Conservation (phyloP, 2,888 invertebrate species). For the Lasioglossum pauxillum region DNA sequence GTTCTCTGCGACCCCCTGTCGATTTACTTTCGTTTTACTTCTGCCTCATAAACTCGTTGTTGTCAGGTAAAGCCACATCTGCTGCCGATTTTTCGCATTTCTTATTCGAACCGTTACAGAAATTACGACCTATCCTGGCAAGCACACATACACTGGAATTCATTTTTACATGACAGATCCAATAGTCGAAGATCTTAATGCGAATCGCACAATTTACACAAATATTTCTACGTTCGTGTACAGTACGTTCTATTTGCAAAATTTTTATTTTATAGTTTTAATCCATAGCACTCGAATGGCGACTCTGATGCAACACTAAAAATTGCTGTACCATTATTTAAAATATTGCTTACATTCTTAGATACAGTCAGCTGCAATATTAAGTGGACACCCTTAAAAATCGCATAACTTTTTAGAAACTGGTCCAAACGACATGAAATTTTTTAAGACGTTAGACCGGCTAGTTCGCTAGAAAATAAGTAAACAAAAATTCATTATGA, state of each 20-base stretch:
- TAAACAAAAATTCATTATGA: too few species aligned
- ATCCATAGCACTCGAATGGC: too few species aligned
- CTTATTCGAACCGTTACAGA: slow-evolving; percentile 38
- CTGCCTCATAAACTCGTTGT: slow-evolving; percentile 27
- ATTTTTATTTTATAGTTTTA: neutral
- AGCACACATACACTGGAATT: neutral
- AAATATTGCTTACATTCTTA: too few species aligned
- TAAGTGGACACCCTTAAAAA: too few species aligned
- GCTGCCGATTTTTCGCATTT: slow-evolving; percentile 53
- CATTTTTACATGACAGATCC: slow-evolving; percentile 50
- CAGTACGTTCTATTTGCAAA: too few species aligned
- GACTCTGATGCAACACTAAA: too few species aligned
- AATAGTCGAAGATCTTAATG: slow-evolving; percentile 7
- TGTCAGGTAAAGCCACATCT: slow-evolving; percentile 33
- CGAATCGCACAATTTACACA: neutral
- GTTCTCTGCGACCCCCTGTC: slow-evolving; percentile 5
- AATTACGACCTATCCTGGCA: slow-evolving; percentile 31
- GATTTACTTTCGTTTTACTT: slow-evolving; percentile 25
- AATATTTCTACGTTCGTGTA: neutral
- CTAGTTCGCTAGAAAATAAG: too few species aligned
- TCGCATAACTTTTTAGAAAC: too few species aligned
- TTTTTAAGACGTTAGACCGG: too few species aligned
- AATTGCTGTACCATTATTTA: too few species aligned
- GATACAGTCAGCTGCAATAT: too few species aligned
- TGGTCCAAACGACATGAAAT: too few species aligned